These are phyloP conservation scores for Miichthys miiuy DNA, from an alignment of 2,797 vertebrate species.

Conservation along the genomic window DNA sequence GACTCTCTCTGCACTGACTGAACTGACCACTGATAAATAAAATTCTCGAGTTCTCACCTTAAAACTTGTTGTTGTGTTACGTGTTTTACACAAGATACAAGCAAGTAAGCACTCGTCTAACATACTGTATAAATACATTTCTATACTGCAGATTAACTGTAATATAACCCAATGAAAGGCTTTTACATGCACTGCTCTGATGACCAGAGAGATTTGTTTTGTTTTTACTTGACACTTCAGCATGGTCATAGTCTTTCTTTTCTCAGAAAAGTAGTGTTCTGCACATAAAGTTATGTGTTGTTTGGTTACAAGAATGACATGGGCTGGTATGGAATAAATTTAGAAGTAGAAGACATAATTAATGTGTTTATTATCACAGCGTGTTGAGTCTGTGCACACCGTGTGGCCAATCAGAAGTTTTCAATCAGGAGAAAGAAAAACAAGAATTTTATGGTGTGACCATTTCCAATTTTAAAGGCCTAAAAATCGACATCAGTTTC, in stretches of 20 bases:
- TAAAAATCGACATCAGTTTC: background rate
- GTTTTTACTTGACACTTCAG: background rate
- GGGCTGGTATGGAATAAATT: background rate
- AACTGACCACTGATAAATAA: no score
- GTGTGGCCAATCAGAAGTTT: background rate
- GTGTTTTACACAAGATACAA: no score
- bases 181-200: background rate
- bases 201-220: background rate
- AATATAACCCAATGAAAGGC: background rate
- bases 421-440: background rate
- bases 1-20: no score
- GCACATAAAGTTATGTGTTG: background rate
- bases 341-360: background rate
- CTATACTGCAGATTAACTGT: background rate
- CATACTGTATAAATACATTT: background rate
- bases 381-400: background rate
- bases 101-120: background rate
- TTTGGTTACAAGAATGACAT: background rate
- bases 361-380: background rate
- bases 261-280: background rate
- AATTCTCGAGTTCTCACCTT: no score
- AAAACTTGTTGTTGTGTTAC: no score
- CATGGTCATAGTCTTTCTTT: background rate
- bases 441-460: background rate
- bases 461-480: background rate